phyloP scores from a whole-genome alignment of 2,888 invertebrate genomes.

The Cerastis rubricosa region DNA sequence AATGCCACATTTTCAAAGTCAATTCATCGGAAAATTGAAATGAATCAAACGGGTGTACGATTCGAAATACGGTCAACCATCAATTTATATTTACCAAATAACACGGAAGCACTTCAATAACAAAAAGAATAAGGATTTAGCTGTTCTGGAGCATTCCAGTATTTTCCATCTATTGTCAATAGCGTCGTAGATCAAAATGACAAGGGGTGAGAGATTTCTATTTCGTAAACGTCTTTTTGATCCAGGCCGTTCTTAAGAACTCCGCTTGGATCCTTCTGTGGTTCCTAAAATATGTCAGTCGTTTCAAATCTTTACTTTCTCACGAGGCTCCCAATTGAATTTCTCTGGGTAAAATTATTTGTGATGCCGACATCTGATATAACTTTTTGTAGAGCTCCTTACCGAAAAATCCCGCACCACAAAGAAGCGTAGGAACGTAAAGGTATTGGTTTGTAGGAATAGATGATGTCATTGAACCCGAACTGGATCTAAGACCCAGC shows the following conservation, averaged over 20 bases:
- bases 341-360: slow-evolving; percentile 48
- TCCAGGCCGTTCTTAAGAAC: slow-evolving; percentile 56
- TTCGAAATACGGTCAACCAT: background rate
- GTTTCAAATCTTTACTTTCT: slow-evolving; percentile 68
- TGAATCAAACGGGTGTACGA: slow-evolving; percentile 14
- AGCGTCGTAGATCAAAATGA: slow-evolving; percentile 46
- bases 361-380: slow-evolving; percentile 33
- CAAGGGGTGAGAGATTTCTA: slow-evolving; percentile 50
- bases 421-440: background rate
- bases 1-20: slow-evolving; percentile 18
- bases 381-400: slow-evolving; percentile 28
- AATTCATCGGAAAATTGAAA: slow-evolving; percentile 34
- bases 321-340: slow-evolving; percentile 66
- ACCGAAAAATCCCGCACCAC: slow-evolving; percentile 4
- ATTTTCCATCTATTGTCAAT: slow-evolving; percentile 30
- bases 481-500: background rate
- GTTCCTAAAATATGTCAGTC: slow-evolving; percentile 68
- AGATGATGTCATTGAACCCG: slow-evolving; percentile 9
- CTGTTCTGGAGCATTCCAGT: slow-evolving; percentile 12
- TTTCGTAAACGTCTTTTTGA: slow-evolving; percentile 68
- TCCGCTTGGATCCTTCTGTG: slow-evolving; percentile 46
- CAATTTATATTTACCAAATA: slow-evolving; percentile 31
- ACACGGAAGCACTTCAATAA: slow-evolving; percentile 28
- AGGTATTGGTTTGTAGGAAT: slow-evolving; percentile 16
- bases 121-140: slow-evolving; percentile 23